Percentiles rank a stretch among this genome's conserved stretches.
These are phyloP conservation scores for Zootermopsis nevadensis DNA, from an alignment of 2,888 invertebrate genomes.

Conservation along the genomic window DNA sequence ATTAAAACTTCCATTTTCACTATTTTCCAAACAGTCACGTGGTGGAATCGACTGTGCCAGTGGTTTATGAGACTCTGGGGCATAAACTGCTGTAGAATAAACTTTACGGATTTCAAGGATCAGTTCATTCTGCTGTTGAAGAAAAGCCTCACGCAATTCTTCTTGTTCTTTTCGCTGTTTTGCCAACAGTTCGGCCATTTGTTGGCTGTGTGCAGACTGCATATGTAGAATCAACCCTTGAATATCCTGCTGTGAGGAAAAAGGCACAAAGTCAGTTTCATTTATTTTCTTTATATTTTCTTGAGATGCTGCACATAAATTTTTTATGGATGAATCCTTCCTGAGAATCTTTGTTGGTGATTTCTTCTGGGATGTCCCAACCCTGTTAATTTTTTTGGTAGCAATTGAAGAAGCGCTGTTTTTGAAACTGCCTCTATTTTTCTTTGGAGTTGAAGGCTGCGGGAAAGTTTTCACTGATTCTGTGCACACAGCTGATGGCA, in stretches of 20 bases:
- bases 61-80: slow-evolving; percentile 19
- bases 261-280: neutral
- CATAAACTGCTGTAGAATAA: neutral
- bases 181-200: slow-evolving; percentile 14
- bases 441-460: neutral
- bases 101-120: neutral
- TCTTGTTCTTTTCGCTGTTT: slow-evolving; percentile 25
- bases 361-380: neutral
- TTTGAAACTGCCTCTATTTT: neutral
- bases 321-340: neutral
- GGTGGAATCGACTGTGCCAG: neutral
- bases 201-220: slow-evolving; percentile 15
- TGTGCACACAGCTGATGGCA: slow-evolving; percentile 2
- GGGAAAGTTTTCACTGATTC: neutral
- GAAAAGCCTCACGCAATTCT: slow-evolving; percentile 21
- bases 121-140: neutral
- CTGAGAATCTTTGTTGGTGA: neutral
- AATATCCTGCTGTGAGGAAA: slow-evolving; percentile 8
- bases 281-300: neutral
- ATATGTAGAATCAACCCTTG: neutral
- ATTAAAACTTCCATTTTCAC: neutral
- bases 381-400: neutral
- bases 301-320: neutral
- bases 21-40: neutral
- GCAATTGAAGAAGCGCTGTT: neutral